Base-by-base conservation (phyloP, 2,797 vertebrate species). In the Acrocephalus scirpaceus region DNA sequence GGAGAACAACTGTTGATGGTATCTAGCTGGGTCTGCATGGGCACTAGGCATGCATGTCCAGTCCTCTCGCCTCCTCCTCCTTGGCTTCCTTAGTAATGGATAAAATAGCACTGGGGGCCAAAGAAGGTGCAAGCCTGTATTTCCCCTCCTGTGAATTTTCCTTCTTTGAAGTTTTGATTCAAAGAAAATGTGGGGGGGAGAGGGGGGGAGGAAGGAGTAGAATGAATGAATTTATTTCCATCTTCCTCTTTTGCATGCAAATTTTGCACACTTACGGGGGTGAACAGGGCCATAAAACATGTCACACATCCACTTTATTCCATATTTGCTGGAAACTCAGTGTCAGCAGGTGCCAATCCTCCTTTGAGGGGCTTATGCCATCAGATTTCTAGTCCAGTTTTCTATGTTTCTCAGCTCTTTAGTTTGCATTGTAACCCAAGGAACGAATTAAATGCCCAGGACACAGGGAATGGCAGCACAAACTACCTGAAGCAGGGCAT, bases 1-100 rank as follows among this genome's bases (percentile, higher is more conserved):
- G 96, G 95, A 86, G 95, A 91, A 83, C 95, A 96, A 97, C 91
- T 97, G 95, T 97, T 97, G 97, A 94, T 96, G 88, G 84, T 95
- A 85, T 95, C 93, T 95, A 58, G 86, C 90, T 83, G 94, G 86
- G 92, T 57, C 92, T 92, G 82, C 64, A 78, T 61, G 88, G 77
- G 86, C 86, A 84, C 66, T 89, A 87, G 85, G 47, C 73, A 38
- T 0, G 3, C 66, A 30, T 6, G 11, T 70, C 86, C 81, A 50
- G 71, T 90, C 42, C 34, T 78, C 86, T 92, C 73, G 71, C 65
- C 70, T 89, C 84, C 60, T 94, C 72, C 80, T 94, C 70, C 75
- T 51, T 36, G 42, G 64, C 83, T 95, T 95, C 58, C 47, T 83
- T 80, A 88, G 57, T 53, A 80, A 58, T 13, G 10, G 88, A 62